Percentiles rank a stretch among this genome's conserved stretches.
Evolutionary conservation across 2,113 vertebrate genomes (phyloP).

Genomic region (Acrocephalus kingi): DNA sequence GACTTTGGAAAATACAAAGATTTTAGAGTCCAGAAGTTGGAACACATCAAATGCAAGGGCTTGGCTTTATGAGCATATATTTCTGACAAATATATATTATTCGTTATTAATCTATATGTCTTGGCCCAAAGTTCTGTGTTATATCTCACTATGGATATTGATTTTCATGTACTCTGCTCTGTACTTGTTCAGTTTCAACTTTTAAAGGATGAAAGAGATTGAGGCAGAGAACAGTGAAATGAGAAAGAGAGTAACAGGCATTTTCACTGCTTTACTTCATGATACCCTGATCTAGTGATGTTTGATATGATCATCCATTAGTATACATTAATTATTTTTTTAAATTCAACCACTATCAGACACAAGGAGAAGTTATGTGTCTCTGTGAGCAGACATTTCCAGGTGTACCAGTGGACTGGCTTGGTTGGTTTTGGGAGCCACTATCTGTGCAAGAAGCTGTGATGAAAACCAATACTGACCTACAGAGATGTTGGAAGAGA

Average conservation of each 20-base stretch:
- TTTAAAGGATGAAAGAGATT: not conserved
- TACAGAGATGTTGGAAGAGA: not conserved
- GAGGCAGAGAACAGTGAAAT: not conserved
- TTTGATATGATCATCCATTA: not conserved
- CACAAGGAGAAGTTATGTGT: not conserved
- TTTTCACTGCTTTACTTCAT: not conserved
- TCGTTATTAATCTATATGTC: not conserved
- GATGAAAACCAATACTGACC: not conserved
- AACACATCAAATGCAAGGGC: not conserved
- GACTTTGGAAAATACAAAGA: not conserved
- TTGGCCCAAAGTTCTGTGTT: not conserved
- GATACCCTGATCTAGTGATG: not conserved
- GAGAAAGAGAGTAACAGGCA: not conserved
- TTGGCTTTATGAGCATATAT: not conserved
- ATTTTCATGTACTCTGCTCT: conserved; percentile 22
- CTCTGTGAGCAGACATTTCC: not conserved
- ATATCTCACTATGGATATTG: not conserved
- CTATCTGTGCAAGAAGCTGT: not conserved
- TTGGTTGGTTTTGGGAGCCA: not conserved
- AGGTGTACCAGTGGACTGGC: not conserved
- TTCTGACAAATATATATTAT: not conserved
- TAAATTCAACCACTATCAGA: not conserved
- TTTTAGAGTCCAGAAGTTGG: not conserved
- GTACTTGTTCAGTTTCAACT: not conserved
- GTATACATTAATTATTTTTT: not conserved